Base-by-base conservation (phyloP, 2,888 invertebrate genomes). In the Aphodius granarius region DNA sequence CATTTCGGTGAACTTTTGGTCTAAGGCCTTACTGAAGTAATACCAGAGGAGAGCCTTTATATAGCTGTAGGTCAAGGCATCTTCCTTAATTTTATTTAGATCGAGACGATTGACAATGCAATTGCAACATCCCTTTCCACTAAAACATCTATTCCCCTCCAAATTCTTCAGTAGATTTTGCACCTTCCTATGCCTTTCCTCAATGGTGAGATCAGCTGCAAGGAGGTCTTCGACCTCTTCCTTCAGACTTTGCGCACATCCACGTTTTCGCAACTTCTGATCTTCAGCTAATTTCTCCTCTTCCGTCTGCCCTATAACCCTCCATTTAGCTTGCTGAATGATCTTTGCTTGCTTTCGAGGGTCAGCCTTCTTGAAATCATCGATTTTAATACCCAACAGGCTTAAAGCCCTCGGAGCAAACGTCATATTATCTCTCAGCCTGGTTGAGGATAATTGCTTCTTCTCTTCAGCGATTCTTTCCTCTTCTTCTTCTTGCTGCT, bases 321-420 rank as follows among this genome's bases (percentile, higher is more conserved):
- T 43, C 43, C 43, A 43, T 43, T 43, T 43, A 43, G 43, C 43
- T 0, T 43, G 43, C 13, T 43, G 1, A n/a, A 68, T 68, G 0
- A 68, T 68, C 2, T n/a, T 68, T 22, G 21, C n/a, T 20, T 68
- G 68, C 22, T 17, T 22, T n/a, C 21, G n/a, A 20, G 21, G 68
- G n/a, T 20, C 21, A 21, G 20, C 22, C 5, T 68, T 68, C n/a
- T 21, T 2, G 6, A 68, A 68, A 9, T 68, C 68, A 9, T 68
- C 68, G 21, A 20, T n/a, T 19, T 68, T 68, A n/a, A 68, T 22
- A 4, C 68, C 68, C n/a, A 68, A 20, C 21, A 68, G 21, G 68
- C 68, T 68, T 2, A 68, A 68, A 68, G 68, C 68, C 16, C 68
- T 68, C 9, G 68, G 19, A 5, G 68, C 21, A n/a, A 20, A 68